phyloP scores from a whole-genome alignment of 2,113 vertebrate species.

The Dicaeum eximium region DNA sequence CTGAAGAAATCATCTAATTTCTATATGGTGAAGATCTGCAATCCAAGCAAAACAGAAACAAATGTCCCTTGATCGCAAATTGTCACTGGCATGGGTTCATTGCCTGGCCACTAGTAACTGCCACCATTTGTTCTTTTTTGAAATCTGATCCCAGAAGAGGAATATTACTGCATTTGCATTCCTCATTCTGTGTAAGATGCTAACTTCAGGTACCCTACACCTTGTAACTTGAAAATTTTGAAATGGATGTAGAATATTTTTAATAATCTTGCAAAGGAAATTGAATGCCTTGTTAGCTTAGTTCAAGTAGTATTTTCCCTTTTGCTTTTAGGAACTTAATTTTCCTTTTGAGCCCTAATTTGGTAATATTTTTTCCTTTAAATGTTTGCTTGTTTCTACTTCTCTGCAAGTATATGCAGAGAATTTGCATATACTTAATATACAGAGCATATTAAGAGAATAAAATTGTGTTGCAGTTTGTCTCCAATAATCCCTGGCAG shows the following conservation, averaged over 20 bases:
- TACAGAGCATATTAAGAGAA: no score
- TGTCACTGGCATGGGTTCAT: background rate
- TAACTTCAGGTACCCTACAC: background rate
- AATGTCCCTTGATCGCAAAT: fast-evolving
- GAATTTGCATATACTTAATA: no score
- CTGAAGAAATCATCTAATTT: background rate
- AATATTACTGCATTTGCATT: background rate
- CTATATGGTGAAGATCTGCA: background rate
- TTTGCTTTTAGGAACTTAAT: background rate
- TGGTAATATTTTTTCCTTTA: background rate
- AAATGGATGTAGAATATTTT: background rate
- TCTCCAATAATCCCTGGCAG: background rate
- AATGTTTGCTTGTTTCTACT: background rate
- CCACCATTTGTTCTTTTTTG: background rate
- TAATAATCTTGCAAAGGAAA: background rate
- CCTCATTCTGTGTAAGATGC: background rate
- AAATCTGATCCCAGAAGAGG: background rate
- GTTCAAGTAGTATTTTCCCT: background rate
- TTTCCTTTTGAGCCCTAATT: background rate
- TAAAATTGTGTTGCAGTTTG: background rate
- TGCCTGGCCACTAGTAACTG: background rate
- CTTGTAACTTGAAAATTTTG: background rate
- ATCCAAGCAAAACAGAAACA: background rate
- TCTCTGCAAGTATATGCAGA: background rate
- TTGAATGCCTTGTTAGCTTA: background rate